Conservation (phyloP, 2,113 vertebrate species). For the Cottus gobio region DNA sequence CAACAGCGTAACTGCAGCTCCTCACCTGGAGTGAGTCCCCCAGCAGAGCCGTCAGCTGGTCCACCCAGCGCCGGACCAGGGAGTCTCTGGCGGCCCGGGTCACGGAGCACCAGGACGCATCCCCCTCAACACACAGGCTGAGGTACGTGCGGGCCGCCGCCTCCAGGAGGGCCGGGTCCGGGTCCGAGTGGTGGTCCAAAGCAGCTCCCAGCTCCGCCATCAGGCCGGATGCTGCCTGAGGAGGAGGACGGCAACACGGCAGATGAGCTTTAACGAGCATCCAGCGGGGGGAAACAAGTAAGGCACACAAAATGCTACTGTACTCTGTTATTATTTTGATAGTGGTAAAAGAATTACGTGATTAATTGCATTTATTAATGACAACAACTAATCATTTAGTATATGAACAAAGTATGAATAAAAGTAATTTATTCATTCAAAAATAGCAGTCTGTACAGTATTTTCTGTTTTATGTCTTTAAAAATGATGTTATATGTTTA, state of each 20-base stretch:
- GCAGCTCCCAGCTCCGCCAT: conserved; percentile 82
- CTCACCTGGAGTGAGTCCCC: conserved; percentile 79
- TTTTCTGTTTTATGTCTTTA: background rate
- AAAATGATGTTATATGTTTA: background rate
- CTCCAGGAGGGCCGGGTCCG: conserved; percentile 83
- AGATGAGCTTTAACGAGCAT: accelerated
- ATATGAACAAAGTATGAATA: too few relatives aligned
- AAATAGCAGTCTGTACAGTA: too few relatives aligned
- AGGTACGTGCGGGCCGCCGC: conserved; percentile 84
- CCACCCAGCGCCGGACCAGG: conserved; percentile 84
- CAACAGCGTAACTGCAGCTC: background rate
- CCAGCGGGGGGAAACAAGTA: background rate
- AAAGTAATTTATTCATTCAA: background rate
- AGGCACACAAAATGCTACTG: background rate
- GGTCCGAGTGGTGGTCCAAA: conserved; percentile 82
- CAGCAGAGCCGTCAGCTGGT: conserved; percentile 79
- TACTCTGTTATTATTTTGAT: background rate
- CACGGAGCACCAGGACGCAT: conserved; percentile 61
- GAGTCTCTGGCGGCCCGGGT: conserved; percentile 77
- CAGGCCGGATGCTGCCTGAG: conserved; percentile 84
- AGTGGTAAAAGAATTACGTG: background rate
- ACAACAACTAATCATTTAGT: background rate
- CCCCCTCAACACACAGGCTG: conserved; percentile 78
- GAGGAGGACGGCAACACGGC: background rate
- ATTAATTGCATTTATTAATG: background rate